These are phyloP conservation scores for Takifugu flavidus DNA, from an alignment of 2,113 vertebrate species.

Conservation along the genomic window DNA sequence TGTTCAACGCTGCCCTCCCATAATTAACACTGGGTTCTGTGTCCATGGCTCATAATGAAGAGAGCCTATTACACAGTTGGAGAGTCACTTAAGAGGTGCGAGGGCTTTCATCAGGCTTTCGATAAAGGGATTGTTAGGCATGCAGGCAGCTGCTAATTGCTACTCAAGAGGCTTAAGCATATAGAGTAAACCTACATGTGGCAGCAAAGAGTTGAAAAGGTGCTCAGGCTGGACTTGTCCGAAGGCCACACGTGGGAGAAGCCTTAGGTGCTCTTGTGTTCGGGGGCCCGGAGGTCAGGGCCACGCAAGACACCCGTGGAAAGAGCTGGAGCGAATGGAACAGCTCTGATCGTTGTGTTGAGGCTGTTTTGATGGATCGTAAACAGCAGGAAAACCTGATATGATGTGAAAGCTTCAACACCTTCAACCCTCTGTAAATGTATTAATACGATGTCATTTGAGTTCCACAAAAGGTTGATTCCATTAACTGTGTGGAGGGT, in stretches of 20 bases:
- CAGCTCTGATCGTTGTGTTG: background rate
- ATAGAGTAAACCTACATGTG: conserved; percentile 24
- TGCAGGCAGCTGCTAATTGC: conserved; percentile 65
- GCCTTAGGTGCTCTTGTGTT: conserved; percentile 8
- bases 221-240: conserved; percentile 25
- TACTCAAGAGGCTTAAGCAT: conserved; percentile 47
- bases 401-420: too few relatives aligned
- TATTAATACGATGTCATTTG: too few relatives aligned
- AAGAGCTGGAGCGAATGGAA: background rate
- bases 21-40: conserved; percentile 54
- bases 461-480: too few relatives aligned
- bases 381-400: too few relatives aligned
- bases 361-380: too few relatives aligned
- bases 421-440: too few relatives aligned
- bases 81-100: conserved; percentile 59
- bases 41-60: conserved; percentile 47
- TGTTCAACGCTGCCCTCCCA: conserved; percentile 5
- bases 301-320: too few relatives aligned
- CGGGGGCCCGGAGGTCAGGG: conserved; percentile 6
- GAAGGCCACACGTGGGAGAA: conserved; percentile 21
- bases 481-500: too few relatives aligned
- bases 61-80: conserved; percentile 55
- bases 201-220: background rate
- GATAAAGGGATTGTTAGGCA: conserved; percentile 55
- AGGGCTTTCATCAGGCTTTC: conserved; percentile 51